Evolutionary conservation across 2,888 invertebrate genomes (phyloP).

Genomic region (Linyphia triangularis): DNA sequence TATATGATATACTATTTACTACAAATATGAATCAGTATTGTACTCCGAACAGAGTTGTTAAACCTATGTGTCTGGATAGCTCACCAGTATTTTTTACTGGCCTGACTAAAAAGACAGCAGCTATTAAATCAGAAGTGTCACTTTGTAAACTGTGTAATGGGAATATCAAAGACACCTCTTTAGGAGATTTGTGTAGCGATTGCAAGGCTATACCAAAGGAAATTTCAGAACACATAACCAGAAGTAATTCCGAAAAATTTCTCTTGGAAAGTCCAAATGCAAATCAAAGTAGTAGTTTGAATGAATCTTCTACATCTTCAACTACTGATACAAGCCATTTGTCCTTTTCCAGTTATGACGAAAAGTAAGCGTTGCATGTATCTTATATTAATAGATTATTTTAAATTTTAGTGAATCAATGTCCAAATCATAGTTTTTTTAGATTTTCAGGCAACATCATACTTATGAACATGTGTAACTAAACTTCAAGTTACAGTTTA

Average conservation of each 20-base stretch:
- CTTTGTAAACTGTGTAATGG: not conserved
- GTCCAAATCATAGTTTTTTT: no score
- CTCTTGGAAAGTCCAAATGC: no score
- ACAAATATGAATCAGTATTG: not conserved
- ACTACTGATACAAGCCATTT: no score
- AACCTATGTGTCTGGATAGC: not conserved
- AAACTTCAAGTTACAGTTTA: no score
- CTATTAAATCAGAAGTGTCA: not conserved
- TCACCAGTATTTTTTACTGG: conserved; percentile 63
- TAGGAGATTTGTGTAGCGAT: not conserved
- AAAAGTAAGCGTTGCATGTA: no score
- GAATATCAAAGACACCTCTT: not conserved
- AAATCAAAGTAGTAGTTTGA: not conserved
- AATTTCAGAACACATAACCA: not conserved
- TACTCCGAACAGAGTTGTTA: not conserved
- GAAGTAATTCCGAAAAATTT: no score
- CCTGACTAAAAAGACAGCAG: conserved; percentile 8
- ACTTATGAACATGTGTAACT: no score
- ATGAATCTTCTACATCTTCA: not conserved
- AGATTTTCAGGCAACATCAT: no score
- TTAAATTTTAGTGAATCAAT: no score
- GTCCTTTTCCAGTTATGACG: no score
- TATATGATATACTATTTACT: not conserved
- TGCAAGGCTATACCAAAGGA: not conserved
- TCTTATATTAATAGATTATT: no score